Base-by-base conservation (phyloP, 1,140 invertebrate species). In the Lasaia peninsularis region DNA sequence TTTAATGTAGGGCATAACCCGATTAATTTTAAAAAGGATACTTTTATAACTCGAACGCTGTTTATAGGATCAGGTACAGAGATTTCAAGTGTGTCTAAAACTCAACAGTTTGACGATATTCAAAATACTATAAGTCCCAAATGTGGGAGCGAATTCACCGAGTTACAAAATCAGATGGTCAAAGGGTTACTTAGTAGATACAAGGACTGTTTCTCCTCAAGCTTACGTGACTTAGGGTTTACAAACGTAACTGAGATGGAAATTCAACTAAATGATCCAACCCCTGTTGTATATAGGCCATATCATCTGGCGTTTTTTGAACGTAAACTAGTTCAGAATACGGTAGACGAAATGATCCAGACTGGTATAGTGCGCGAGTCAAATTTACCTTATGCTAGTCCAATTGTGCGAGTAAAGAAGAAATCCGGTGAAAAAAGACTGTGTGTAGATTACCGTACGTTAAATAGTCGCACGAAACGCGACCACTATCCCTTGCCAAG, bases 1-100 rank as follows among this genome's bases (percentile, higher is more conserved):
- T 60, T 60, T 18, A 69, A 65, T 53, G 20, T 65, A 8, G 49
- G 60, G 3, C 32, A 21, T n/a, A 51, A 56, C 10, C 6, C 33
- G 16, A 49, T 61, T 16, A 56, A n/a, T 3, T 35, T 58, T 11
- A 12, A 11, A 9, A 48, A 56, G 40, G 49, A 51, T 20, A 34
- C 16, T 10, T 52, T 65, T n/a, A 18, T 65, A 2, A 61, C 60
- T 40, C 37, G 60, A 10, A 54, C 50, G 21, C 24, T 16, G 2
- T 37, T 12, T 34, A 12, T 24, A n/a, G 20, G 33, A 1, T 1
- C 20, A 37, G 37, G 9, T 11, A 57, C 49, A 49, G 2, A 11
- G n/a, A 16, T 49, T 9, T 14, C 11, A 33, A 40, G 21, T n/a
- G 16, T 63, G 12, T 56, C 49, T 10, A 12, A 52, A 40, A n/a